Percentiles rank a stretch among this genome's conserved stretches.
Conservation (phyloP, 2,888 invertebrate species). For the Melitaea athalia region DNA sequence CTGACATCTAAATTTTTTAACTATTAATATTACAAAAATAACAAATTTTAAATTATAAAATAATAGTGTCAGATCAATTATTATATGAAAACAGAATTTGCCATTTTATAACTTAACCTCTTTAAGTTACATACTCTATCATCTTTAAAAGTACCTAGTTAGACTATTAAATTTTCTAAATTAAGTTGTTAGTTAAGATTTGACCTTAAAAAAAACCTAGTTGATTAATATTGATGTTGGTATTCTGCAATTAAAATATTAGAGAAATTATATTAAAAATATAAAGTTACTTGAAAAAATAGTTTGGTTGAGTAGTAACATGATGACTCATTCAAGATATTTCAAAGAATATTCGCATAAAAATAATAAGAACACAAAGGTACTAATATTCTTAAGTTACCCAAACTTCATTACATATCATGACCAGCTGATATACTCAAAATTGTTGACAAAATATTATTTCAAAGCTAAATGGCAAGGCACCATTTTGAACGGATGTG, state of each 20-base stretch:
- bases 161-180: too few species aligned
- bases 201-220: neutral
- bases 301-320: slow-evolving; percentile 22
- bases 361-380: neutral
- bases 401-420: neutral
- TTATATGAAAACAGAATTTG: too few species aligned
- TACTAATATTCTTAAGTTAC: neutral
- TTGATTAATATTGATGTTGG: too few species aligned
- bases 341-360: slow-evolving; percentile 28
- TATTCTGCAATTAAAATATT: neutral
- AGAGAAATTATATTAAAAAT: neutral
- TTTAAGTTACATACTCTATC: too few species aligned
- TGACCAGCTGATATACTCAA: neutral
- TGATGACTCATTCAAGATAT: slow-evolving; percentile 41
- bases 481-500: slow-evolving; percentile 86
- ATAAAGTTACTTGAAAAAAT: slow-evolving; percentile 13
- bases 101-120: too few species aligned
- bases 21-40: too few species aligned
- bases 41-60: too few species aligned
- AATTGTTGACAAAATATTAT: slow-evolving; percentile 36
- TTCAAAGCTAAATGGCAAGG: slow-evolving; percentile 71
- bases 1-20: too few species aligned
- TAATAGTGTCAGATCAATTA: too few species aligned
- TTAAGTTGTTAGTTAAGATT: too few species aligned
- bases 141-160: too few species aligned